phyloP scores from a whole-genome alignment of 2,113 vertebrate species.

The Accipiter virgatus region DNA sequence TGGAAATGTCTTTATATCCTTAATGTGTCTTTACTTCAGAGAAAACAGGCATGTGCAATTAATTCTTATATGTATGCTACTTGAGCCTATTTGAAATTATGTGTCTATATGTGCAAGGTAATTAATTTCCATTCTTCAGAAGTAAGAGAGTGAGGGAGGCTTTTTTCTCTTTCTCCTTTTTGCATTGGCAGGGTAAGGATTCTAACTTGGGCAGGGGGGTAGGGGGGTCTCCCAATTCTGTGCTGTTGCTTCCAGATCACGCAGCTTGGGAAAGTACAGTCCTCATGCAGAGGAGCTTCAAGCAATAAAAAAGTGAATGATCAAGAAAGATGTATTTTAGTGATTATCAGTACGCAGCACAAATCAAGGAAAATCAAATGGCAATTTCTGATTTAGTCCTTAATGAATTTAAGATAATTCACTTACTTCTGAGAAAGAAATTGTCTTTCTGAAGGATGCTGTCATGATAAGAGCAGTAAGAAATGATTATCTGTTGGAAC shows the following conservation, averaged over 20 bases:
- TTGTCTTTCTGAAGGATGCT: not conserved
- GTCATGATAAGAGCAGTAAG: not conserved
- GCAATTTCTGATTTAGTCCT: not conserved
- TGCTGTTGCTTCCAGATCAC: not conserved
- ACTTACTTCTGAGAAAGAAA: not conserved
- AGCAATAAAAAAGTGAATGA: not conserved
- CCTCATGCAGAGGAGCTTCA: not conserved
- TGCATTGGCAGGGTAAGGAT: not conserved
- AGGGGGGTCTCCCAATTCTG: not conserved
- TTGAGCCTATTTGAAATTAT: not conserved
- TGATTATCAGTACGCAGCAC: not conserved
- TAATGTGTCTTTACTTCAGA: conserved; percentile 33
- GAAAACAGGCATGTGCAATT: not conserved
- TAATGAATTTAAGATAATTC: not conserved
- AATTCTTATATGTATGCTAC: not conserved
- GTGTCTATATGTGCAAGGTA: not conserved
- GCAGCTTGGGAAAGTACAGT: not conserved
- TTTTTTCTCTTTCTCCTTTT: not conserved
- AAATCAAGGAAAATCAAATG: not conserved
- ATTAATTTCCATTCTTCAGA: not conserved
- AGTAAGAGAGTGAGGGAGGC: not conserved
- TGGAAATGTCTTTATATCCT: conserved; percentile 23
- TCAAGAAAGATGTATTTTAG: not conserved
- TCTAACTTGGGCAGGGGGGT: not conserved
- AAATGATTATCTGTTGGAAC: not conserved